Percentiles rank a stretch among this genome's conserved stretches.
Evolutionary conservation across 2,888 invertebrate species (phyloP).

Genomic region (Amorpha juglandis): DNA sequence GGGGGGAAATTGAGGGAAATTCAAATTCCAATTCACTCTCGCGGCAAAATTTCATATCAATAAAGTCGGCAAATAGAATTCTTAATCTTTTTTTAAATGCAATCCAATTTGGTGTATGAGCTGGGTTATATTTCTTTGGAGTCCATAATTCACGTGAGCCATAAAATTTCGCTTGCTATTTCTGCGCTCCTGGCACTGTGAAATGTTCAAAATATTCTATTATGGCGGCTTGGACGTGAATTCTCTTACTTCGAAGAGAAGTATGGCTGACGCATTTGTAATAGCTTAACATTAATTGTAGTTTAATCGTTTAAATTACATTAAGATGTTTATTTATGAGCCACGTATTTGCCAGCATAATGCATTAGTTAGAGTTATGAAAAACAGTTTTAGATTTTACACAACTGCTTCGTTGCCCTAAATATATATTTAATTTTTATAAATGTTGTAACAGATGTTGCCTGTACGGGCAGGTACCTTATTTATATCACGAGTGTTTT

Average conservation of each 20-base stretch:
- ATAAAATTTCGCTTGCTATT: constrained; percentile 39
- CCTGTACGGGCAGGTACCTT: too few relatives aligned
- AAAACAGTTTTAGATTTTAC: not conserved
- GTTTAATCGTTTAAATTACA: not conserved
- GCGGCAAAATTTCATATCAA: not conserved
- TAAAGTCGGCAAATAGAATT: constrained; percentile 7
- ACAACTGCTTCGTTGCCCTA: not conserved
- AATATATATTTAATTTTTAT: constrained; percentile 3
- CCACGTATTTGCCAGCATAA: not conserved
- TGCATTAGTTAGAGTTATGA: not conserved
- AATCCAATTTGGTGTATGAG: constrained; percentile 31
- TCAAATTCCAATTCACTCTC: too few relatives aligned
- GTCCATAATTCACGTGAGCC: constrained; percentile 38
- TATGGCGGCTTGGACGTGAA: constrained; percentile 29
- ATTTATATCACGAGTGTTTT: too few relatives aligned
- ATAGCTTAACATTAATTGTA: constrained; percentile 13
- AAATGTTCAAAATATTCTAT: constrained; percentile 29
- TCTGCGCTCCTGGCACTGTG: constrained; percentile 18
- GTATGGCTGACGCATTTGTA: constrained; percentile 20
- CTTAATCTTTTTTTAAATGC: constrained; percentile 28
- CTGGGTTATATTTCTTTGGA: constrained; percentile 27
- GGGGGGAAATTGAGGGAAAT: constrained; percentile 16
- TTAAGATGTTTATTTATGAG: not conserved
- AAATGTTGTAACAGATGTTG: constrained; percentile 5
- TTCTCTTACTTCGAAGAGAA: constrained; percentile 43